These are phyloP conservation scores for Manis javanica DNA, from an alignment of 2,797 vertebrate species.

Conservation along the genomic window DNA sequence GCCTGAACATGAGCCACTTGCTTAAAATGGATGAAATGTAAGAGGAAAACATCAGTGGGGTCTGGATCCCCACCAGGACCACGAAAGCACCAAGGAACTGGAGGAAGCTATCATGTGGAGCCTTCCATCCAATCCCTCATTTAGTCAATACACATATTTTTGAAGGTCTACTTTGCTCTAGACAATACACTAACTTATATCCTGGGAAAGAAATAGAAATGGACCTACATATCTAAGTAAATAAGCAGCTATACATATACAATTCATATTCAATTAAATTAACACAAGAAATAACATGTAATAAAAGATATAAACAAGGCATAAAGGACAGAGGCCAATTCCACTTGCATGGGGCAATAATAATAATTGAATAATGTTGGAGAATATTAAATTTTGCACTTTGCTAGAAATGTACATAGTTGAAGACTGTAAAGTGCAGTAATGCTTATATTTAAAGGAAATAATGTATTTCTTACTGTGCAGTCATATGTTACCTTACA, in stretches of 20 bases:
- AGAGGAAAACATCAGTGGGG: not conserved
- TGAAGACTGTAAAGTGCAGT: not conserved
- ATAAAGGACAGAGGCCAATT: not conserved
- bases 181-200: not conserved
- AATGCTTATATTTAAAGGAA: not conserved
- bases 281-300: not conserved
- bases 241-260: not conserved
- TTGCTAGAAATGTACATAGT: not conserved
- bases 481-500: conserved; percentile 85
- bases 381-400: not conserved
- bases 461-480: not conserved
- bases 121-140: not conserved
- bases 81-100: not conserved
- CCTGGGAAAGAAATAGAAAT: not conserved
- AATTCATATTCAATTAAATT: not conserved
- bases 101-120: not conserved
- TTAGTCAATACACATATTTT: not conserved
- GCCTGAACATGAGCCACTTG: not conserved
- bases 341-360: not conserved
- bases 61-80: not conserved
- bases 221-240: not conserved
- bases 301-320: not conserved
- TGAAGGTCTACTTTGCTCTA: not conserved
- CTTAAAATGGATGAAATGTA: not conserved
- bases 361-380: not conserved